Conservation (phyloP, 2,113 vertebrate species). For the Ardeotis arabs region DNA sequence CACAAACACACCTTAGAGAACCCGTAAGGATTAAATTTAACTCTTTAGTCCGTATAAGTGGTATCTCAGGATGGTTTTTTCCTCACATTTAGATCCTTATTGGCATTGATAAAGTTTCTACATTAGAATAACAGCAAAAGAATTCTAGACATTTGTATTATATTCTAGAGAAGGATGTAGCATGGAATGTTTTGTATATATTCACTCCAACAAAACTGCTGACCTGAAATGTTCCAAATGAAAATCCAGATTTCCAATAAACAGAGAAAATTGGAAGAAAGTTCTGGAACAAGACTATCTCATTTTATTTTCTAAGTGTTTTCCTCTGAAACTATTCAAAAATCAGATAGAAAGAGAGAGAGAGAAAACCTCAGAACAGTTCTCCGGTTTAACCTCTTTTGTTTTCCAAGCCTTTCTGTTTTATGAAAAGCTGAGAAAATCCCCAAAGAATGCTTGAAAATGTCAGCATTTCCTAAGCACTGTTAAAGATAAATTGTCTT, state of each 20-base stretch:
- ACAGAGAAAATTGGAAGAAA: not conserved
- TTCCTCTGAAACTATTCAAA: not conserved
- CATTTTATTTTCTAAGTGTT: not conserved
- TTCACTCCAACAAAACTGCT: not conserved
- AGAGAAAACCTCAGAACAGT: not conserved
- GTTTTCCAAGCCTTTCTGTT: not conserved
- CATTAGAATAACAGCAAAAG: not conserved
- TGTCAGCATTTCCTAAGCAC: not conserved
- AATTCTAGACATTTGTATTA: not conserved
- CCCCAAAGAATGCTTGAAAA: not conserved
- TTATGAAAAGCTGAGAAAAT: not conserved
- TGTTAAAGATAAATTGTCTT: not conserved
- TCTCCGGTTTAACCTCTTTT: not conserved
- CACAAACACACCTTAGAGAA: not conserved
- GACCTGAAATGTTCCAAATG: not conserved
- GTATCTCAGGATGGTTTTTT: not conserved
- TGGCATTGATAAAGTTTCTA: not conserved
- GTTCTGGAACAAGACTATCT: not conserved
- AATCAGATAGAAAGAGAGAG: not conserved
- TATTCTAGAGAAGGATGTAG: not conserved
- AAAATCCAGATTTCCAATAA: not conserved
- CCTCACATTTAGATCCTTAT: not conserved
- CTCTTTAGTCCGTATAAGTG: not conserved
- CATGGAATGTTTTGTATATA: not conserved
- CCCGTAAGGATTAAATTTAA: not conserved